Evolutionary conservation across 2,113 vertebrate genomes (phyloP).

Genomic region (Scopus umbretta): DNA sequence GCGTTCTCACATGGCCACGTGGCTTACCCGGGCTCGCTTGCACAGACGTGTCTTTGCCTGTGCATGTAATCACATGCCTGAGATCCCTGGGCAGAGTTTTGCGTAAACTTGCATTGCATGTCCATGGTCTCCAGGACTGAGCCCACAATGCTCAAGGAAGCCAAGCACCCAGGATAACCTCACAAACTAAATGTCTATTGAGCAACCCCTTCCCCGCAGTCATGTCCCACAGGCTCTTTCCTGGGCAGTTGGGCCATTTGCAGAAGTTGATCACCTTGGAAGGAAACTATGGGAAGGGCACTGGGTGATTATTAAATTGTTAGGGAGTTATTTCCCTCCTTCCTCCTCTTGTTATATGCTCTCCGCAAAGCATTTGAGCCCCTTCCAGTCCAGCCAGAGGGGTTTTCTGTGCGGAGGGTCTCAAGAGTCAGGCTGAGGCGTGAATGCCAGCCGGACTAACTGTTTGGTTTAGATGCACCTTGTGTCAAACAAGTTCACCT

Average conservation of each 20-base stretch:
- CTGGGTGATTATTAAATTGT: neutral
- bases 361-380: neutral
- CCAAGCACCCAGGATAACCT: neutral
- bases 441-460: neutral
- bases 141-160: neutral
- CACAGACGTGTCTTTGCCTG: neutral
- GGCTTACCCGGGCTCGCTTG: neutral
- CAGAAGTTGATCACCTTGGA: neutral
- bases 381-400: neutral
- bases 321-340: neutral
- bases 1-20: neutral
- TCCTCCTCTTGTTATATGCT: neutral
- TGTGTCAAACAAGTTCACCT: neutral
- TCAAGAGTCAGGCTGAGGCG: neutral
- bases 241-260: neutral
- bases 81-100: neutral
- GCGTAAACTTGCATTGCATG: neutral
- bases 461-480: neutral
- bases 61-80: neutral
- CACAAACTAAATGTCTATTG: neutral
- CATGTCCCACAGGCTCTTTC: neutral
- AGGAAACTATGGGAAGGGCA: neutral
- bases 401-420: neutral
- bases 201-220: neutral
- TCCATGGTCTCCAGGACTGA: neutral